Base-by-base conservation (phyloP, 2,888 invertebrate genomes). In the Lottia scabra region DNA sequence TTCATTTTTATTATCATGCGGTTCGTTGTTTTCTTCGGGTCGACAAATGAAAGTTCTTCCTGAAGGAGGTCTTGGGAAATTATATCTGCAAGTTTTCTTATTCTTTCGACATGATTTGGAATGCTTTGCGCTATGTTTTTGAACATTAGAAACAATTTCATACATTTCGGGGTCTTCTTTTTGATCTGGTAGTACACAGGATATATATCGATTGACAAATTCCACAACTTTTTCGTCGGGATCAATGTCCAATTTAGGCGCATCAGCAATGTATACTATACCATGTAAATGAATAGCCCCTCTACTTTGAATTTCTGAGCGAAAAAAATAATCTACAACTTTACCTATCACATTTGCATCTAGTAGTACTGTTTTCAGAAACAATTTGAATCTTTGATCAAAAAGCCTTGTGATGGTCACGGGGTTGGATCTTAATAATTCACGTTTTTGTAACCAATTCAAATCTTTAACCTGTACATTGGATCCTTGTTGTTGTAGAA, bases 211-310 rank as follows among this genome's bases (percentile, higher is more conserved):
- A 26, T 75, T 75, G 30, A 76, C 65, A 48, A 73, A 78, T 66
- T 65, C 56, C n/a, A 77, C 45, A 66, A 75, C 75, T 19, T 68
- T 46, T 67, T 76, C 67, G 69, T 75, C 73, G 30, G 45, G 15
- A 44, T 74, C 74, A 0, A 45, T 68, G 45, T 77, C 79, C 56
- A 79, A 56, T 30, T 62, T 73, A 23, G 77, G 78, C 0, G 80
- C 77, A 74, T 75, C 67, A 46, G 76, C 70, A 3, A 78, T 73
- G 78, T 80, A 80, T 26, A 70, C 70, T 43, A 81, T 48, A 70
- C 76, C 73, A 64, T 82, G 80, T 3, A 79, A 73, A 70, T 81
- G 80, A 15, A 80, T 80, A 12, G 78, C 78, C 2, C 83, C 83
- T 12, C 81, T 69, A 16, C 76, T 75, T 63, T 82, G 80, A 68